Evolutionary conservation across 1,140 invertebrate species (phyloP), one percentile per base, ranked within the genome.

Genomic region (Drosophila tani): DNA sequence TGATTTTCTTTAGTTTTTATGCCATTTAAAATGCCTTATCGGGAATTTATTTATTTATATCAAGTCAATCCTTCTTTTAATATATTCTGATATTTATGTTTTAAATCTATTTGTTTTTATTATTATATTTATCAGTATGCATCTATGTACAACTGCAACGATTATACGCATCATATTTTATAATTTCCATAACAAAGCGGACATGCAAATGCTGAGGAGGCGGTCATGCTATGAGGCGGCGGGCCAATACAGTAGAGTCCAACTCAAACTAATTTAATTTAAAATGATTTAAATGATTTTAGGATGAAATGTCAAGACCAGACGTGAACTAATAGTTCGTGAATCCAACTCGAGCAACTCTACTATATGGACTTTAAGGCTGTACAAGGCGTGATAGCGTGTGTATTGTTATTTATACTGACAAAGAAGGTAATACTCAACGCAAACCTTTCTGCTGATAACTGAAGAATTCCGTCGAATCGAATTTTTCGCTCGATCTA

Each of bases 401-500:
- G 69, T 65, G 60, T 68, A 5, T 64, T 69, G 65, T 69, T 69
- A 51, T 67, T 53, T 43, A 56, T 82, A 82, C 45, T 65, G 21
- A 82, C 51, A 60, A 43, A 38, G 43, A 68, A 66, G 80, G 53
- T 83, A 66, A 79, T 64, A 83, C 74, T 62, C 50, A 81, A 75
- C 62, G 85, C 91, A 92, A 92, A 92, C 91, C 91, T 92, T 92
- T 86, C 60, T 88, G 87, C 79, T 92, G 91, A 76, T 92, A 92
- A 74, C 75, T 81, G 88, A 85, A 90, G 80, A 93, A 93, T 83
- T 95, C 94, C 93, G 94, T 94, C 73, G 94, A 94, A 91, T 94
- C 94, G 93, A 94, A 95, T 93, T 94, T 94, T 93, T 94, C 94
- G 93, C 94, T 94, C 81, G 94, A 94, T 94, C 94, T 94, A 93